Conservation (phyloP, 1,140 invertebrate species). For the Drosophila malerkotliana region DNA sequence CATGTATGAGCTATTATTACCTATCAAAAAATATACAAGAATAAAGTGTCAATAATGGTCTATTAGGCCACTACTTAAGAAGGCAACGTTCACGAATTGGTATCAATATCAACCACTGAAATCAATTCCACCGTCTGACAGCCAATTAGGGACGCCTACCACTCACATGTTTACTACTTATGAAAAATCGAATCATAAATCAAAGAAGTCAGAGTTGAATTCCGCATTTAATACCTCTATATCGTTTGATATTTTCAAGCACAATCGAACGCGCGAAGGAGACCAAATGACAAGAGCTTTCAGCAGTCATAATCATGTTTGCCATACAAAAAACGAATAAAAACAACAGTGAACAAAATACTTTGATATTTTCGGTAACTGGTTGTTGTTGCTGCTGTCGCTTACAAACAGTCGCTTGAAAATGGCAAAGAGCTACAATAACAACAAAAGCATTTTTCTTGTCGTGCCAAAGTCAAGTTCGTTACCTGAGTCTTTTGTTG, state of each 20-base stretch:
- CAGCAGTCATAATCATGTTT: conserved; percentile 62
- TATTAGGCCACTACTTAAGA: conserved; percentile 61
- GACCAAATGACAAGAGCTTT: conserved; percentile 75
- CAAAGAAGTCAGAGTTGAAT: conserved; percentile 52
- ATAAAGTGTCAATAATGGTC: conserved; percentile 54
- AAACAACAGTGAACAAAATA: conserved; percentile 16
- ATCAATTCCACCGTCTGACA: conserved; percentile 19
- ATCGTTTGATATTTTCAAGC: conserved; percentile 53
- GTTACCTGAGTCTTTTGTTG: conserved; percentile 70
- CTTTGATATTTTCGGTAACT: conserved; percentile 66
- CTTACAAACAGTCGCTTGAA: conserved; percentile 50
- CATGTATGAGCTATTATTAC: conserved; percentile 14
- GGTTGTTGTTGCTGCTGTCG: conserved; percentile 62
- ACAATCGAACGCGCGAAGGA: conserved; percentile 69
- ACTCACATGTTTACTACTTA: conserved; percentile 15
- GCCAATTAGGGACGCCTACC: conserved; percentile 71
- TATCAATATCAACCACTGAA: conserved; percentile 40
- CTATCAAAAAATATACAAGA: conserved; percentile 15
- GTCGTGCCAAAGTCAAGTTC: conserved; percentile 69
- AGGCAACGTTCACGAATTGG: conserved; percentile 50
- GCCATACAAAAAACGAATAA: conserved; percentile 2
- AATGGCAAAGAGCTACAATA: conserved; percentile 22
- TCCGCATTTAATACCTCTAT: conserved; percentile 35
- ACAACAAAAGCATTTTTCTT: conserved; percentile 39
- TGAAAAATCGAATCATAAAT: conserved; percentile 57